Evolutionary conservation across 2,888 invertebrate genomes (phyloP), one percentile per base, ranked within the genome.

Genomic region (Sialis fuliginosa): DNA sequence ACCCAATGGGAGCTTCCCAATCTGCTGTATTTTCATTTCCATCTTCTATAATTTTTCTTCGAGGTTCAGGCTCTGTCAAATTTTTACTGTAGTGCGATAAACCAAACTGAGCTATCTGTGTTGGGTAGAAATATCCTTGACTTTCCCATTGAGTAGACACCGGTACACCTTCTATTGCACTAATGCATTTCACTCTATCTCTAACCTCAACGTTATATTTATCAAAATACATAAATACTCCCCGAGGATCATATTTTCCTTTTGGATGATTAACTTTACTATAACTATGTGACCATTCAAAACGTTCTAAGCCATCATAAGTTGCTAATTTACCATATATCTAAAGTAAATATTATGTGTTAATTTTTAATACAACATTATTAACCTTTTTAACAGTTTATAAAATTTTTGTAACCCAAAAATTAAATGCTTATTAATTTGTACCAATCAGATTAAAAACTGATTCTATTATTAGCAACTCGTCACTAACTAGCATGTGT

Each of bases 61-160:
- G 72, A 0, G 91, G 88, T 54, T 85, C 81, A 0, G 83, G 80
- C 57, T 91, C 91, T 0, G 85, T 86, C 9, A 95, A 66, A 64
- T 90, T 87, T 65, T 96, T 95, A 65, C 92, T 93, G 65, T 92
- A 98, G 67, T 98, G 98, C 7, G 95, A 90, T 48, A 98, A 67
- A 0, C 92, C 98, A 63, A 91, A 98, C 64, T 98, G 98, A 6
- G 97, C 95, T 53, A 98, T 95, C 69, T 98, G 97, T 1, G 95
- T 97, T 0, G 97, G 95, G 67, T 98, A 98, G 65, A 83, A 92
- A 65, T 97, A 96, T 0, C 97, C 97, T 51, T 80, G 79, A 34
- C 85, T 82, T 56, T 92, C 89, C 98, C 98, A 98, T 61, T 95
- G 95, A 0, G 86, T 90, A n/a, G 91, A 91, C 46, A 95, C 81